These are phyloP conservation scores for Philhelius pedissequus DNA, from an alignment of 2,888 invertebrate species.

Conservation along the genomic window DNA sequence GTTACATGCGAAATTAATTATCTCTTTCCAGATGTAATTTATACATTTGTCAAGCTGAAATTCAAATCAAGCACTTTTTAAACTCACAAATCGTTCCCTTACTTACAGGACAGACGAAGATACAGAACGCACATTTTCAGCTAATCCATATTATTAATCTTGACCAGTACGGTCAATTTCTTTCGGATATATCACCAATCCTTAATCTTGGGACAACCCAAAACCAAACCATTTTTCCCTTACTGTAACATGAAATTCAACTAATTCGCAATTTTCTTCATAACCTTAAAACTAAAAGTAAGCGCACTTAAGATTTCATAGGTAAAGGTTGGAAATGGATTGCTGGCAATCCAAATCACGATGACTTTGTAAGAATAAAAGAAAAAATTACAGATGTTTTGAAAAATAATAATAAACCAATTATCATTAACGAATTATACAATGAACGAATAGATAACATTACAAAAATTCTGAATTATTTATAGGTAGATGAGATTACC, in stretches of 20 bases:
- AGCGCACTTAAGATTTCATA: too few species aligned
- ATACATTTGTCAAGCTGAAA: neutral
- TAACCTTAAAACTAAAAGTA: too few species aligned
- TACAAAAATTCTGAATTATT: conserved; percentile 5
- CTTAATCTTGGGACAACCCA: too few species aligned
- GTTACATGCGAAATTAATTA: conserved; percentile 44
- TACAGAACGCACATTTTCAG: neutral
- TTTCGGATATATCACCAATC: too few species aligned
- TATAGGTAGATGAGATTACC: too few species aligned
- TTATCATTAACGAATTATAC: neutral
- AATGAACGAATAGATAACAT: conserved; percentile 18
- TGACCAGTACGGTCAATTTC: too few species aligned
- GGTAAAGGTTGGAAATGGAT: conserved; percentile 5
- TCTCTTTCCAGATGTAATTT: neutral
- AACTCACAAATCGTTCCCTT: neutral
- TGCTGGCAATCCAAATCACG: conserved; percentile 1
- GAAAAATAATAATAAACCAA: conserved; percentile 20
- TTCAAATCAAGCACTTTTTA: neutral
- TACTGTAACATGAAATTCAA: neutral
- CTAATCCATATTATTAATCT: neutral
- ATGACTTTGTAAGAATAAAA: conserved; percentile 25
- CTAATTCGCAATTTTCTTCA: neutral
- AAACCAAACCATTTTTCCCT: neutral
- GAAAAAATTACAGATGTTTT: conserved; percentile 36
- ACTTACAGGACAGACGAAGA: neutral